A percentile compares a stretch with the other conserved stretches of the same genome.
These are phyloP conservation scores for Plutomurus gul DNA, from an alignment of 1,140 invertebrate species.

Conservation along the genomic window DNA sequence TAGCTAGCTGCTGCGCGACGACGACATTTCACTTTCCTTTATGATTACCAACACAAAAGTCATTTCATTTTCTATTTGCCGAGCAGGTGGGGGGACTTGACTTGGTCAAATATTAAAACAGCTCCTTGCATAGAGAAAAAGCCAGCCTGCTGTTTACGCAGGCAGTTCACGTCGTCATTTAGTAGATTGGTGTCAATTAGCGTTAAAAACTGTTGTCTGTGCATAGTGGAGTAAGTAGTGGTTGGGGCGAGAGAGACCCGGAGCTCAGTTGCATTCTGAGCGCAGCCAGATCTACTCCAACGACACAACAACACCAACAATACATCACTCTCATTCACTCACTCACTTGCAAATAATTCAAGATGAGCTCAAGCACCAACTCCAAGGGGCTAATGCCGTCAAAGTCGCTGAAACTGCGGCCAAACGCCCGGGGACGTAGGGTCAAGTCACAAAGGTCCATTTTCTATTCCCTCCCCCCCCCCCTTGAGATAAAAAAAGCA, in stretches of 20 bases:
- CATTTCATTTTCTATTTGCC: not conserved
- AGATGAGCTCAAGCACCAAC: not conserved
- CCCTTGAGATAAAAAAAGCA: too few relatives aligned
- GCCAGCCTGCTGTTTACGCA: not conserved
- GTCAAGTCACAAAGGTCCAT: slow-evolving; percentile 34
- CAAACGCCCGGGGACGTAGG: slow-evolving; percentile 11
- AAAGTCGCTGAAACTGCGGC: slow-evolving; percentile 31
- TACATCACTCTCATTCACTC: not conserved
- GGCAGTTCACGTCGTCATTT: not conserved
- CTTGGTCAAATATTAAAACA: not conserved
- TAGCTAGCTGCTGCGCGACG: too few relatives aligned
- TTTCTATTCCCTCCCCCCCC: too few relatives aligned
- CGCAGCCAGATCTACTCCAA: not conserved
- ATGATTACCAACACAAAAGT: too few relatives aligned
- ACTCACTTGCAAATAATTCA: not conserved
- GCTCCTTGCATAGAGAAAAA: not conserved
- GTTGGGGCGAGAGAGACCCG: too few relatives aligned
- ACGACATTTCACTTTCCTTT: too few relatives aligned
- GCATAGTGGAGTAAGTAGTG: too few relatives aligned
- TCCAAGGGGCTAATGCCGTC: slow-evolving; percentile 31
- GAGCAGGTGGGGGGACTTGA: not conserved
- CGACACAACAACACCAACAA: not conserved
- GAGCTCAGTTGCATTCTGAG: not conserved
- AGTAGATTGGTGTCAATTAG: too few relatives aligned
- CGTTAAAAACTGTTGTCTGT: too few relatives aligned